Conservation (phyloP, 2,888 invertebrate species). For the Rhingia campestris region DNA sequence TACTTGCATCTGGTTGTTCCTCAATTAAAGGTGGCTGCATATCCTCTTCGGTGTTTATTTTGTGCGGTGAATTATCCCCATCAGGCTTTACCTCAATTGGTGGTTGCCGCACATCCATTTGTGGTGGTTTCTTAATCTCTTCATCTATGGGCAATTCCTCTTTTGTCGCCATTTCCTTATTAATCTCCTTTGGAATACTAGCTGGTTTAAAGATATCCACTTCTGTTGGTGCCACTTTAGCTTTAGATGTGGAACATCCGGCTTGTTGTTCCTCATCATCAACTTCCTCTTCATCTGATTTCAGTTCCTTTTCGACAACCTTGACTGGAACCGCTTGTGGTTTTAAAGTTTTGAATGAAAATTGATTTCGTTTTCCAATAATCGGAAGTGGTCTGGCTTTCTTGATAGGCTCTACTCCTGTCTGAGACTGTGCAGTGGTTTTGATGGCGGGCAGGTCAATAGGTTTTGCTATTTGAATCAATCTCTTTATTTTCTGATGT, state of each 20-base stretch:
- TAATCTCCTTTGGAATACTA: slow-evolving; percentile 77
- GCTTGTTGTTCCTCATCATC: slow-evolving; percentile 51
- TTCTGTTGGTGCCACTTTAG: slow-evolving; percentile 39
- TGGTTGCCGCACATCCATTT: neutral
- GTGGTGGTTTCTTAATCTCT: slow-evolving; percentile 2
- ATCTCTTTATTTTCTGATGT: slow-evolving; percentile 86
- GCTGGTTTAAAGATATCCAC: slow-evolving; percentile 67
- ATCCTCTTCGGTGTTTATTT: slow-evolving; percentile 11
- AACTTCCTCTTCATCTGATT: slow-evolving; percentile 83
- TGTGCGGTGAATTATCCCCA: neutral
- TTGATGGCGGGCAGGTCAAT: slow-evolving; percentile 84
- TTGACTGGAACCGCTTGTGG: slow-evolving; percentile 78
- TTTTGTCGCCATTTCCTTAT: slow-evolving; percentile 73
- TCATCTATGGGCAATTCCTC: slow-evolving; percentile 73
- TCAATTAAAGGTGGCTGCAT: neutral
- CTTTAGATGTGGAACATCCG: neutral
- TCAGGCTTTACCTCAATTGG: slow-evolving; percentile 1
- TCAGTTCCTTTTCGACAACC: slow-evolving; percentile 61
- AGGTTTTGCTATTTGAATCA: slow-evolving; percentile 90
- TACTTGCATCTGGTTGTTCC: slow-evolving; percentile 1
- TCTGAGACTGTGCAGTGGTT: slow-evolving; percentile 76
- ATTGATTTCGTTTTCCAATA: slow-evolving; percentile 83
- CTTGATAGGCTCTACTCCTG: slow-evolving; percentile 62
- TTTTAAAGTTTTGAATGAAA: slow-evolving; percentile 79
- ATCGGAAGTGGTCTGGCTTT: slow-evolving; percentile 81